These are phyloP conservation scores for Hypsopygia costalis DNA, from an alignment of 2,888 invertebrate species.

Conservation along the genomic window DNA sequence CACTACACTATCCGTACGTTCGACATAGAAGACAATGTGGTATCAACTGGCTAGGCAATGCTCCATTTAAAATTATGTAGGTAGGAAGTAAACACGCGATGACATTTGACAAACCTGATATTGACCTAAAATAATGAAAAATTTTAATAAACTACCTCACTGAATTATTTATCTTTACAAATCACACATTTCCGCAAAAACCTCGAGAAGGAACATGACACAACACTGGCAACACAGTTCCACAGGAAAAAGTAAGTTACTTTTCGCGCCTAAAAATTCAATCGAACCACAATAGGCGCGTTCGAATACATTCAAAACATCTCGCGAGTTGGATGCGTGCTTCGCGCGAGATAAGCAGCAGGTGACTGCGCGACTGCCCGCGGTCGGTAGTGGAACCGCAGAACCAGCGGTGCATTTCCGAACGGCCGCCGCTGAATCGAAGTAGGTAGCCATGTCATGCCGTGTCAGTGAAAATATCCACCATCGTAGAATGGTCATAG, in stretches of 20 bases:
- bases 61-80: conserved; percentile 9
- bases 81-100: conserved; percentile 7
- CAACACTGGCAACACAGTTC: conserved; percentile 29
- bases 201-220: conserved; percentile 40
- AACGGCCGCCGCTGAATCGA: conserved; percentile 42
- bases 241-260: conserved; percentile 8
- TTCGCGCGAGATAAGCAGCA: conserved; percentile 50
- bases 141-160: neutral
- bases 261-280: conserved; percentile 28
- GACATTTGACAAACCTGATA: conserved; percentile 13
- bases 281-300: conserved; percentile 36
- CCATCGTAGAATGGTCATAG: conserved; percentile 51
- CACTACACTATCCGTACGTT: conserved; percentile 1
- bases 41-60: conserved; percentile 4
- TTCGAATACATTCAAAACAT: conserved; percentile 32
- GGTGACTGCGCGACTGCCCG: conserved; percentile 51
- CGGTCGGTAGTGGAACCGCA: conserved; percentile 37
- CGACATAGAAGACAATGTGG: conserved; percentile 2
- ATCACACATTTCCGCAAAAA: conserved; percentile 13
- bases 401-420: conserved; percentile 32
- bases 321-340: conserved; percentile 39
- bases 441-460: conserved; percentile 63
- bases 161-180: conserved; percentile 2
- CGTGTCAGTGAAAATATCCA: conserved; percentile 51
- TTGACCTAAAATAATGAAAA: conserved; percentile 1